These are phyloP conservation scores for Oostethus manadensis DNA, from an alignment of 2,113 vertebrate genomes.

Conservation along the genomic window DNA sequence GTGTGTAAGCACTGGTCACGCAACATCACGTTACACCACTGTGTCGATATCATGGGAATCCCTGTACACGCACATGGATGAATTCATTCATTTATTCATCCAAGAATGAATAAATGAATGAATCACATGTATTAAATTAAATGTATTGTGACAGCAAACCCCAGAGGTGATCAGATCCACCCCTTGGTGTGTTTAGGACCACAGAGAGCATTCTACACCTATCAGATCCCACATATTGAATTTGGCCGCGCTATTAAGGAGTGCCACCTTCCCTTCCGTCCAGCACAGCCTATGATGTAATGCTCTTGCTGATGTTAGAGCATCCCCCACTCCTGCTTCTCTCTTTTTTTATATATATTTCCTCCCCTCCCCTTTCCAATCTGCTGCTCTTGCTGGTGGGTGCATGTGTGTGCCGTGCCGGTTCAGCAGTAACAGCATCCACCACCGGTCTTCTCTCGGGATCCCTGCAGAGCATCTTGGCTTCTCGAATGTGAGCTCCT, in stretches of 20 bases:
- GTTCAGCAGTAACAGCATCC: constrained; percentile 66
- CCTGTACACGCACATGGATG: constrained; percentile 26
- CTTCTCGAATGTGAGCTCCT: constrained; percentile 41
- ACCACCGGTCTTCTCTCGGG: constrained; percentile 60
- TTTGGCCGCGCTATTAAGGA: constrained; percentile 47
- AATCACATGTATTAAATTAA: constrained; percentile 35
- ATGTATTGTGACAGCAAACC: constrained; percentile 42
- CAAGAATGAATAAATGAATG: no score
- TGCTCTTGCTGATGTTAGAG: constrained; percentile 69
- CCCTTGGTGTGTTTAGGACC: constrained; percentile 33
- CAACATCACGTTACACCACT: constrained; percentile 40
- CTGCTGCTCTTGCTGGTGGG: constrained; percentile 50
- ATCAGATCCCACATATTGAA: constrained; percentile 56
- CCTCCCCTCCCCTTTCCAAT: constrained; percentile 54
- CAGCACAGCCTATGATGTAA: constrained; percentile 74
- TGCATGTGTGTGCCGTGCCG: constrained; percentile 49
- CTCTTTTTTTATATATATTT: constrained; percentile 24
- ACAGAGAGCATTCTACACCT: constrained; percentile 39
- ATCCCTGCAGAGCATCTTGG: constrained; percentile 65
- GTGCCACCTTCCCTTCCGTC: constrained; percentile 58
- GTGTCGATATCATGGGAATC: constrained; percentile 24
- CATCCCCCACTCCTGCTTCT: constrained; percentile 57
- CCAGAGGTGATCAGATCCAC: constrained; percentile 33
- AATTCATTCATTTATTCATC: no score
- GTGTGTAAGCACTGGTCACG: constrained; percentile 39